These are phyloP conservation scores for Bothrops alternatus DNA, from an alignment of 2,797 vertebrate genomes.

Conservation along the genomic window DNA sequence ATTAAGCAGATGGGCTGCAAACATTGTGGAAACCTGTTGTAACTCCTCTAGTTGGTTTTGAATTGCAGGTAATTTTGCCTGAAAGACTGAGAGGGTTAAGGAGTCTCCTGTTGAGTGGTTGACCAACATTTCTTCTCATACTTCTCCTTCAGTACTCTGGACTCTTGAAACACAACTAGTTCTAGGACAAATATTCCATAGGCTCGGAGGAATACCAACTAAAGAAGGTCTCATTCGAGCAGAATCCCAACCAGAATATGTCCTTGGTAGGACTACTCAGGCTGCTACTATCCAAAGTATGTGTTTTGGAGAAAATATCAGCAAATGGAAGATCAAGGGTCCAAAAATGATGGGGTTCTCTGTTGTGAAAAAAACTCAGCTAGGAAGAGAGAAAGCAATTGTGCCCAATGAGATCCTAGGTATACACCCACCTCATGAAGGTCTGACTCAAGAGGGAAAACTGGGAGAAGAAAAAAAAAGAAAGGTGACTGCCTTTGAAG, in stretches of 20 bases:
- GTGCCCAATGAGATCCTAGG: not conserved
- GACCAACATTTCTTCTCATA: not conserved
- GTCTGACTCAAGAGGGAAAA: not conserved
- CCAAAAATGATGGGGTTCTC: not conserved
- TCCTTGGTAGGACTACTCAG: not conserved
- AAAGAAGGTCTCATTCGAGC: not conserved
- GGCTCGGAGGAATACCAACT: not conserved
- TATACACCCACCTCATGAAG: not conserved
- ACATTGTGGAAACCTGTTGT: not conserved
- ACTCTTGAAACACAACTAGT: constrained; percentile 3
- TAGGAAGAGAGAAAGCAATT: not conserved
- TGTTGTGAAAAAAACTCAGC: not conserved
- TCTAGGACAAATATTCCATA: not conserved
- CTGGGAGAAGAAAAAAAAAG: not conserved
- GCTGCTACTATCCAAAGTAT: not conserved
- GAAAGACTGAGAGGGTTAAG: constrained; percentile 3
- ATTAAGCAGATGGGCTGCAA: constrained; percentile 34
- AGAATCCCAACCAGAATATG: not conserved
- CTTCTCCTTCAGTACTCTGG: not conserved
- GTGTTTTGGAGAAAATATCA: not conserved
- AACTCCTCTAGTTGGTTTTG: not conserved
- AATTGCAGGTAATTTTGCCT: constrained; percentile 18
- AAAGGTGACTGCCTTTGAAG: not conserved
- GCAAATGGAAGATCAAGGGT: not conserved
- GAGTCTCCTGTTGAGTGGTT: not conserved